phyloP scores from a whole-genome alignment of 2,113 vertebrate species.

The Calidris pugnax region DNA sequence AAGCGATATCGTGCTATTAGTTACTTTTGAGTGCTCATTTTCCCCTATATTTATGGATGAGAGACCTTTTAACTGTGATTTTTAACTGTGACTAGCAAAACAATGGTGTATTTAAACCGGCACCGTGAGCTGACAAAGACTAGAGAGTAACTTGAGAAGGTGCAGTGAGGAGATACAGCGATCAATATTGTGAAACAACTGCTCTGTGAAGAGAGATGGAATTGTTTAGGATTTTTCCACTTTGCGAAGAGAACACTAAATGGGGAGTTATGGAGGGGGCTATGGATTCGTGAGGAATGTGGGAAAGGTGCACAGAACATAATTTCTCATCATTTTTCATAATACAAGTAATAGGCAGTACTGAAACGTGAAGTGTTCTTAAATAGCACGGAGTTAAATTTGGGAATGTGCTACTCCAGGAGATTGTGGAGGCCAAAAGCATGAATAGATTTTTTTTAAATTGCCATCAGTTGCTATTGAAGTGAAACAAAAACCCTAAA shows the following conservation, averaged over 20 bases:
- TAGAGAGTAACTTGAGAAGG: conserved; percentile 23
- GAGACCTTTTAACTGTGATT: background rate
- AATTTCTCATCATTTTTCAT: background rate
- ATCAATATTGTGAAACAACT: conserved; percentile 28
- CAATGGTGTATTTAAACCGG: background rate
- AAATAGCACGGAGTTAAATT: background rate
- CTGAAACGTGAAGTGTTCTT: background rate
- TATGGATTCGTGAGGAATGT: background rate
- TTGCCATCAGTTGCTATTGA: background rate
- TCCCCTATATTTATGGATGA: accelerated
- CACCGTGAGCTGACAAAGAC: background rate
- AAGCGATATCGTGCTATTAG: background rate
- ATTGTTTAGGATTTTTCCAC: background rate
- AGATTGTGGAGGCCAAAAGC: background rate
- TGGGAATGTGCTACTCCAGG: background rate
- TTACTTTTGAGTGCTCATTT: background rate
- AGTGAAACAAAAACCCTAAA: background rate
- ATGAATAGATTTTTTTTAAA: background rate
- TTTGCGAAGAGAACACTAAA: background rate
- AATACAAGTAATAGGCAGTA: background rate
- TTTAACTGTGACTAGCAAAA: background rate
- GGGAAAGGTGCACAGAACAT: background rate
- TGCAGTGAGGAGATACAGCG: background rate
- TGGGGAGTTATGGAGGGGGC: background rate
- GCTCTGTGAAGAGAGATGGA: conserved; percentile 32